These are phyloP conservation scores for Acholoe squamosa DNA, from an alignment of 2,888 invertebrate species.

Conservation along the genomic window DNA sequence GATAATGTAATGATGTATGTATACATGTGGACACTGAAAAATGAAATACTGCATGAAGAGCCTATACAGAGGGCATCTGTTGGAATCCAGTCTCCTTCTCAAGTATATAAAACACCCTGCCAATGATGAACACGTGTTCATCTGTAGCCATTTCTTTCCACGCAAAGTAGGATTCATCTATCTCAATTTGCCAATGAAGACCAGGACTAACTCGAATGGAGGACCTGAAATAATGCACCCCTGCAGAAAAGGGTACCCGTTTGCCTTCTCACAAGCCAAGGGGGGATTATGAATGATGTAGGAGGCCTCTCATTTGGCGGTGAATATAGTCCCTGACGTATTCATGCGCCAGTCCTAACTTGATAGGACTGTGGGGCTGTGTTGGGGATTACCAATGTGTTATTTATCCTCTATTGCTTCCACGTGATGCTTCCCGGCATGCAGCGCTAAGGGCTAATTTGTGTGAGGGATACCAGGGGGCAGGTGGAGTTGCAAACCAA, in stretches of 20 bases:
- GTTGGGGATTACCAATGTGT: background rate
- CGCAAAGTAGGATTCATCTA: background rate
- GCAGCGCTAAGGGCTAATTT: background rate
- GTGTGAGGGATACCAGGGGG: background rate
- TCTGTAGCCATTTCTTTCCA: too few species aligned
- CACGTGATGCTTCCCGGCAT: slow-evolving; percentile 37
- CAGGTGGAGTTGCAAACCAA: background rate
- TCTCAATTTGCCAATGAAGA: background rate
- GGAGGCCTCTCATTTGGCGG: background rate
- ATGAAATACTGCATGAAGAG: too few species aligned
- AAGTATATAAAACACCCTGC: too few species aligned
- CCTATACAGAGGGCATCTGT: too few species aligned
- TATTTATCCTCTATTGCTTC: slow-evolving; percentile 32
- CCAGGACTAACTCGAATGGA: background rate
- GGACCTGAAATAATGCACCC: background rate
- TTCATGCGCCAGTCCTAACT: background rate
- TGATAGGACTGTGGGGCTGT: background rate
- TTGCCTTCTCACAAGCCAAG: background rate
- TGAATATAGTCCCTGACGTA: slow-evolving; percentile 17
- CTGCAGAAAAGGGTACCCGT: background rate
- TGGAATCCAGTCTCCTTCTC: too few species aligned
- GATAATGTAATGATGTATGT: too few species aligned
- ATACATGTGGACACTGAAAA: too few species aligned
- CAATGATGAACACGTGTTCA: too few species aligned
- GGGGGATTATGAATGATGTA: background rate